phyloP scores from a whole-genome alignment of 2,888 invertebrate species.

The Thereva nobilitata region DNA sequence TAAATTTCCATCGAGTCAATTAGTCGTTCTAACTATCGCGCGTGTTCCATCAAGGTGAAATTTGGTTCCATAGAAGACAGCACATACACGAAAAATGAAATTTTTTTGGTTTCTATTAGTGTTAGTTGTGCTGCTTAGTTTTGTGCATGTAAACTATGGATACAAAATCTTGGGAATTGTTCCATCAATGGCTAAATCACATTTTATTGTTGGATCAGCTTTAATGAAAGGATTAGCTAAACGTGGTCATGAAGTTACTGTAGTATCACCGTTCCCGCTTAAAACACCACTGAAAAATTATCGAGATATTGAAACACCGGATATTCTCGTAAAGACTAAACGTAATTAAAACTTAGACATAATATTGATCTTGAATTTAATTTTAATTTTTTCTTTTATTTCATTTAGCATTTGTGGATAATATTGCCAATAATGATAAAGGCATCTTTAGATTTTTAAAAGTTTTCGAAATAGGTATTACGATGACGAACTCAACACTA shows the following conservation, averaged over 20 bases:
- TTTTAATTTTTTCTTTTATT: not conserved
- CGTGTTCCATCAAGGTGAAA: no score
- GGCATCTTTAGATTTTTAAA: not conserved
- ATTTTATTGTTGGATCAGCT: slow-evolving; percentile 51
- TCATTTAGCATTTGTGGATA: not conserved
- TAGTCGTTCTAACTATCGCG: no score
- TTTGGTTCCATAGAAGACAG: no score
- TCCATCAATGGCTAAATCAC: slow-evolving; percentile 43
- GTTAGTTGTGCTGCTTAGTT: not conserved
- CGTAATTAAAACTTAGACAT: not conserved
- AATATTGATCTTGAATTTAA: not conserved
- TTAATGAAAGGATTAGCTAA: slow-evolving; percentile 51
- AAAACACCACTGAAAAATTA: slow-evolving; percentile 48
- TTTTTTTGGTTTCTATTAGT: not conserved
- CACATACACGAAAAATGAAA: slow-evolving; percentile 25
- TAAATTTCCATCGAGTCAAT: no score
- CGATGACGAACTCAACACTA: slow-evolving; percentile 46
- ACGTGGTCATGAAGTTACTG: slow-evolving; percentile 55
- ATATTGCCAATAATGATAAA: not conserved
- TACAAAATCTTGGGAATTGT: slow-evolving; percentile 34
- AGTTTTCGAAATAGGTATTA: slow-evolving; percentile 47
- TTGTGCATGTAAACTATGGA: not conserved
- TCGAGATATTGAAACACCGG: slow-evolving; percentile 45
- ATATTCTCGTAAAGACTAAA: slow-evolving; percentile 23
- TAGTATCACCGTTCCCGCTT: slow-evolving; percentile 51